Base-by-base conservation (phyloP, 2,797 vertebrate genomes). In the Cygnus olor region DNA sequence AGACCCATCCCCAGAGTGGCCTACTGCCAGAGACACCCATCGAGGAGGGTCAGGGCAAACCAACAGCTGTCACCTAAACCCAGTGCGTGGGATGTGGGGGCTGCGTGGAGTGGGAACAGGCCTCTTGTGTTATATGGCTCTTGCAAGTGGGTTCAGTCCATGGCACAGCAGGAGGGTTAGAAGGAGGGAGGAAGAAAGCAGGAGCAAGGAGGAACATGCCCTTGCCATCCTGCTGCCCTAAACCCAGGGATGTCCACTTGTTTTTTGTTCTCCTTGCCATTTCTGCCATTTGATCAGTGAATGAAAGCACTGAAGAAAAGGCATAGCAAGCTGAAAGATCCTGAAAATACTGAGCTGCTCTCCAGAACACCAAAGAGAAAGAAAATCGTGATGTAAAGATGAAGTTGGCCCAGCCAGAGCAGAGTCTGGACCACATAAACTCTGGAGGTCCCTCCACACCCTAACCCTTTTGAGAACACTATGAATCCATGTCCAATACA, bases 241-340 rank as follows among this genome's bases (percentile, higher is more conserved):
- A 20, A 74, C 22, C n/a, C 47, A 36, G 6, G 32, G 13, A 34
- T 42, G 21, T 7, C 19, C 47, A 11, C 18, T 63, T 74, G 53
- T 85, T 85, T 42, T 81, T 81, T 11, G 30, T 11, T 66, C 74
- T 30, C 21, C 54, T 64, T 80, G 25, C 10, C 20, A 49, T 47
- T 82, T 85, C 32, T 58, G 27, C 38, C 69, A 71, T 36, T 89
- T 69, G 22, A 14, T 76, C 73, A 82, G 47, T 45, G 44, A 64
- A 63, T 68, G 30, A 85, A 90, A 90, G 69, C 88, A 34, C 21
- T 64, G 53, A 85, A 79, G 63, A 47, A 80, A 88, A 88, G 11
- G 24, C 28, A 70, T 1, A 38, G 68, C 0, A 3, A 83, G 40
- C 49, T 60, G 58, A 86, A 94, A 80, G 0, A 3, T 30, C 66